A percentile compares a stretch with the other conserved stretches of the same genome.
These are phyloP conservation scores for Orchesella cincta DNA, from an alignment of 1,140 invertebrate genomes.

Conservation along the genomic window DNA sequence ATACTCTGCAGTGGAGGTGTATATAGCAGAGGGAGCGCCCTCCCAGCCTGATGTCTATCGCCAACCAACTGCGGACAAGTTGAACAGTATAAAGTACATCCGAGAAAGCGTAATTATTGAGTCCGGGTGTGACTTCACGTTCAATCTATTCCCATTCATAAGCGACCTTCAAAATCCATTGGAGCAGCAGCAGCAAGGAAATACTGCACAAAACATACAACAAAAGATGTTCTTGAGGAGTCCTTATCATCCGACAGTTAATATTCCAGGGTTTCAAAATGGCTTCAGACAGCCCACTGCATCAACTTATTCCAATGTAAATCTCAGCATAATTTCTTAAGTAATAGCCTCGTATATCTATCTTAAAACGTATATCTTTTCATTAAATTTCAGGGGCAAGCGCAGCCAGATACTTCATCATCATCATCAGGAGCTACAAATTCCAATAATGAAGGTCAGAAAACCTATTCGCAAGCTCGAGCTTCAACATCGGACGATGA, in stretches of 20 bases:
- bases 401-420: no score
- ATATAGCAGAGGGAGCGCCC: not conserved
- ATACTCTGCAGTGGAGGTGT: slow-evolving; percentile 15
- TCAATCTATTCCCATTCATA: not conserved
- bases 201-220: not conserved
- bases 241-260: slow-evolving; percentile 21
- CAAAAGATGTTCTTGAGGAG: not conserved
- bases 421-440: no score
- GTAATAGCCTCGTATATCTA: no score
- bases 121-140: slow-evolving; percentile 18
- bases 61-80: not conserved
- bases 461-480: no score
- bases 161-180: not conserved
- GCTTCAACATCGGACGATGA: no score
- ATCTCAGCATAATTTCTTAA: no score
- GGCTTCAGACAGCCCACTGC: no score
- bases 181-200: not conserved
- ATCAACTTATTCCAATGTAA: no score
- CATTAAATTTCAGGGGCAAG: no score
- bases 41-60: not conserved
- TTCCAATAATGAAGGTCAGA: no score
- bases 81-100: not conserved
- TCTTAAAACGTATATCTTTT: no score
- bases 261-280: no score
- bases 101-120: slow-evolving; percentile 6